phyloP scores from a whole-genome alignment of 2,797 vertebrate genomes.

The Rhinoraja longicauda region DNA sequence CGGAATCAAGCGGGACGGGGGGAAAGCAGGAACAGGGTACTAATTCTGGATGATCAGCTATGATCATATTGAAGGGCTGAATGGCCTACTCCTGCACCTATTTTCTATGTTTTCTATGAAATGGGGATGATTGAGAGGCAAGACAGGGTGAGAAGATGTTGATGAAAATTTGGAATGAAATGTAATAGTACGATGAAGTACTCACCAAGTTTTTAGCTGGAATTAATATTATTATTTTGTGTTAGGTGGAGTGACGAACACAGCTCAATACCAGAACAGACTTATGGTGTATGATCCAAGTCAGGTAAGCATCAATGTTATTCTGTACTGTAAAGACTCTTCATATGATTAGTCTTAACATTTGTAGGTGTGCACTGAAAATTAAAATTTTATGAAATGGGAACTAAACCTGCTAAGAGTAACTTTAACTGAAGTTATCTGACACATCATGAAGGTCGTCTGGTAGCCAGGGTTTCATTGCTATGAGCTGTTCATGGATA shows the following conservation, averaged over 20 bases:
- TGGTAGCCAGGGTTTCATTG: neutral
- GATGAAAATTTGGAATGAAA: neutral
- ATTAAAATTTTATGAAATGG: neutral
- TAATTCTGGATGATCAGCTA: too few species aligned
- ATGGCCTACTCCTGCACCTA: too few species aligned
- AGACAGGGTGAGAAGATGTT: too few species aligned
- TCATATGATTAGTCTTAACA: neutral
- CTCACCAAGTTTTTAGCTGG: neutral
- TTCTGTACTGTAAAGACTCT: neutral
- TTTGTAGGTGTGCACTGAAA: neutral
- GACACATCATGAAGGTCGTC: neutral
- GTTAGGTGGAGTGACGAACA: conserved; percentile 93
- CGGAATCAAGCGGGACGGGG: too few species aligned
- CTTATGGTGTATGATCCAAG: conserved; percentile 93
- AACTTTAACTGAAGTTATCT: neutral
- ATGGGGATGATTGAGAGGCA: too few species aligned
- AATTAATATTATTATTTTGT: conserved; percentile 47
- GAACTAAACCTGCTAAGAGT: too few species aligned
- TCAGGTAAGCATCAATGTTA: conserved; percentile 66
- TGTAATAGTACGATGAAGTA: neutral
- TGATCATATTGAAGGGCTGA: too few species aligned
- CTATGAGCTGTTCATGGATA: neutral
- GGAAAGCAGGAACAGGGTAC: too few species aligned
- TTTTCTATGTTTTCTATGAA: neutral
- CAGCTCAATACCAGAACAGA: conserved; percentile 93